Evolutionary conservation across 2,888 invertebrate species (phyloP).

Genomic region (Seira musarum): DNA sequence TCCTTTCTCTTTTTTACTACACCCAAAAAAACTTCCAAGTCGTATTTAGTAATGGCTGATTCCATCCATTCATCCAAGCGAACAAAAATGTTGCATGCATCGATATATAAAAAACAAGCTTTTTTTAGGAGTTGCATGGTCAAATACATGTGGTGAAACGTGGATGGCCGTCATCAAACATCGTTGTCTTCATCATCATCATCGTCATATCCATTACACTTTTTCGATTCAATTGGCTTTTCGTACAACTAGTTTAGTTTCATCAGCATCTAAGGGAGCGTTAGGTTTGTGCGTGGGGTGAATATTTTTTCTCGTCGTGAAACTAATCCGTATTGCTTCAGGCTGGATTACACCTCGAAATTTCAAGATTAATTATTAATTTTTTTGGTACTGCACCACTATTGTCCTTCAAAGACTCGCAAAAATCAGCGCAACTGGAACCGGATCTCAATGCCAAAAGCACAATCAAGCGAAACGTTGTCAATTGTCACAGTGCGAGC

Average conservation of each 20-base stretch:
- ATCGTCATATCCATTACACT: slow-evolving; percentile 12
- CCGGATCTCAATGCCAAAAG: too few species aligned
- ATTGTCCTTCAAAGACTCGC: too few species aligned
- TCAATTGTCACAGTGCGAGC: too few species aligned
- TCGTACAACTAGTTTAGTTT: slow-evolving; percentile 30
- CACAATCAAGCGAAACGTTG: too few species aligned
- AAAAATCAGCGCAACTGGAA: too few species aligned
- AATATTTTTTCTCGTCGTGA: too few species aligned
- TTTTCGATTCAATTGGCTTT: slow-evolving; percentile 25
- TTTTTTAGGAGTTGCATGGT: slow-evolving; percentile 5
- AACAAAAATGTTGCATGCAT: slow-evolving; percentile 36
- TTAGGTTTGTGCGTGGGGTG: background rate
- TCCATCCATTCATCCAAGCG: slow-evolving; percentile 23
- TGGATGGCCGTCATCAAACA: slow-evolving; percentile 8
- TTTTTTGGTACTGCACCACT: too few species aligned
- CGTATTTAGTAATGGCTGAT: background rate
- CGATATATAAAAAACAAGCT: background rate
- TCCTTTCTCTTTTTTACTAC: slow-evolving; percentile 17
- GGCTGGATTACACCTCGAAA: too few species aligned
- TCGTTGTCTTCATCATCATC: slow-evolving; percentile 3
- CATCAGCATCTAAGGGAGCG: slow-evolving; percentile 24
- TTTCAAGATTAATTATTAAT: too few species aligned
- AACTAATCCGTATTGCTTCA: slow-evolving; percentile 32
- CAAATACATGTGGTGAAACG: slow-evolving; percentile 28
- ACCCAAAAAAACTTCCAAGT: slow-evolving; percentile 13